These are phyloP conservation scores for Phycodurus eques DNA, from an alignment of 2,113 vertebrate species.

Conservation along the genomic window DNA sequence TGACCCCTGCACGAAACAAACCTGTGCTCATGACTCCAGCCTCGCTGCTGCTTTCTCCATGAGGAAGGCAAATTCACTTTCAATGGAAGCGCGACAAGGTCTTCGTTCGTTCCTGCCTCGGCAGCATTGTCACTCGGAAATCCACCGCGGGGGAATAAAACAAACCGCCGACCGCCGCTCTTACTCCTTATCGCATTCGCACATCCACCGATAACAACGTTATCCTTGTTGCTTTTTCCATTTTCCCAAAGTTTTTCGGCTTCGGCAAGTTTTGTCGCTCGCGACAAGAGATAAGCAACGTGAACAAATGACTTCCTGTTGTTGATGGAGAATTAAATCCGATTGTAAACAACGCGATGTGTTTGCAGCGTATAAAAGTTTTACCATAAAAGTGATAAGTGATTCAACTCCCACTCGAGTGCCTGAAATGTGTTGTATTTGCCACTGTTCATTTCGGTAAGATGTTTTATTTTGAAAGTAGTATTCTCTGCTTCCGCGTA, in stretches of 20 bases:
- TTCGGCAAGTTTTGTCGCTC: conserved; percentile 53
- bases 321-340: background rate
- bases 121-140: conserved; percentile 50
- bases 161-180: conserved; percentile 7
- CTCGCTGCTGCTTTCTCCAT: conserved; percentile 73
- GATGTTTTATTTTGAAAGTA: background rate
- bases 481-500: background rate
- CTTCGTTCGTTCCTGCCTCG: conserved; percentile 36
- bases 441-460: background rate
- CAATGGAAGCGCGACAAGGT: conserved; percentile 59
- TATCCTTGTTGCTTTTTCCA: conserved; percentile 46
- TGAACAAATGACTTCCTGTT: background rate
- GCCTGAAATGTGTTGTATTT: background rate
- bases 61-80: conserved; percentile 63
- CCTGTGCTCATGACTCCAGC: conserved; percentile 81
- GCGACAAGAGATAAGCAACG: background rate
- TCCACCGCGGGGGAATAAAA: background rate
- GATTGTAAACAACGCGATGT: background rate
- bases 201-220: conserved; percentile 36
- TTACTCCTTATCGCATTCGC: conserved; percentile 35
- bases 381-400: background rate
- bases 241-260: conserved; percentile 61
- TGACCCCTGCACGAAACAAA: conserved; percentile 60
- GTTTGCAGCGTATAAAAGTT: background rate
- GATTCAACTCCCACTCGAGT: no score